phyloP scores from a whole-genome alignment of 2,888 invertebrate genomes.

The Helleia helle region DNA sequence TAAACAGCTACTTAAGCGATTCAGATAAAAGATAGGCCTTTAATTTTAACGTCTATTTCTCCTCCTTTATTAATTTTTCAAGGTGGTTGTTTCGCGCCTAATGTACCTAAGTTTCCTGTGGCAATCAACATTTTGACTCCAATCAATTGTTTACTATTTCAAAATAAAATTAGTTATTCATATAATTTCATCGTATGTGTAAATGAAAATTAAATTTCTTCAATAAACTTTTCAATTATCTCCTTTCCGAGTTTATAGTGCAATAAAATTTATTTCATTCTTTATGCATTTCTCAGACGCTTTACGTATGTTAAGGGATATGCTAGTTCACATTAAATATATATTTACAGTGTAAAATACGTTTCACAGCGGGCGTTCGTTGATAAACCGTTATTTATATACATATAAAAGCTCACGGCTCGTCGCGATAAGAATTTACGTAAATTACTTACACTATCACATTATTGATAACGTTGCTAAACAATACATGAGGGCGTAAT shows the following conservation, averaged over 20 bases:
- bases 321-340: constrained; percentile 5
- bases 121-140: too few species aligned
- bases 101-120: too few species aligned
- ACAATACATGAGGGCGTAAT: constrained; percentile 17
- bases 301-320: background rate
- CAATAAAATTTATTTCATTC: background rate
- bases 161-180: too few species aligned
- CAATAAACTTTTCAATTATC: background rate
- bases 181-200: too few species aligned
- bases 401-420: constrained; percentile 39
- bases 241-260: background rate
- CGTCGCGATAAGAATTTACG: constrained; percentile 48
- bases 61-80: too few species aligned
- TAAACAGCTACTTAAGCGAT: too few species aligned
- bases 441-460: constrained; percentile 37
- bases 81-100: too few species aligned
- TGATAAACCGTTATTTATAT: constrained; percentile 43
- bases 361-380: constrained; percentile 26
- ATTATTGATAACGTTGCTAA: constrained; percentile 16
- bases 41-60: too few species aligned
- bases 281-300: background rate
- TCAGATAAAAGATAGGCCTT: too few species aligned
- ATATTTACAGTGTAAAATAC: constrained; percentile 25
- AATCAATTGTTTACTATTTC: too few species aligned
- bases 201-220: too few species aligned